Evolutionary conservation across 2,888 invertebrate species (phyloP).

Genomic region (Troides helena): DNA sequence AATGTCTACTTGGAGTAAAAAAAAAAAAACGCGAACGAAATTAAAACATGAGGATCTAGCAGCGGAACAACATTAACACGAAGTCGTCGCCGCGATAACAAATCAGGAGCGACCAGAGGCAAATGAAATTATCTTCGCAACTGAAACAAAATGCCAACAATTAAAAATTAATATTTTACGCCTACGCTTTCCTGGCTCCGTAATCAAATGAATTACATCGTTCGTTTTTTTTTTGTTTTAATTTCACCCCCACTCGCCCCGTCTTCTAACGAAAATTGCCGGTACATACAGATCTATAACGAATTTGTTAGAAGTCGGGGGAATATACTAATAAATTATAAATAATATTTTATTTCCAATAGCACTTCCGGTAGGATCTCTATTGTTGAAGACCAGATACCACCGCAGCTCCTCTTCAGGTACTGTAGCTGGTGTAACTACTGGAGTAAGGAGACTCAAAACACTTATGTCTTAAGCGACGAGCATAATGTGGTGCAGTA

Average conservation of each 20-base stretch:
- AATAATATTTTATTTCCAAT: no score
- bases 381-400: no score
- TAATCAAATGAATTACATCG: constrained; percentile 25
- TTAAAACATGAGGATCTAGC: constrained; percentile 35
- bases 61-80: constrained; percentile 38
- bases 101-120: constrained; percentile 35
- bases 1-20: no score
- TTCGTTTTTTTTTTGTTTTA: constrained; percentile 6
- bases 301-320: no score
- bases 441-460: no score
- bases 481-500: no score
- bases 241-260: constrained; percentile 6
- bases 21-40: constrained; percentile 22
- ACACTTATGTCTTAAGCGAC: no score
- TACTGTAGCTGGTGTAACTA: no score
- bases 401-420: no score
- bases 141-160: constrained; percentile 40
- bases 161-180: constrained; percentile 43
- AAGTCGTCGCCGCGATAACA: constrained; percentile 38
- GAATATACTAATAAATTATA: no score
- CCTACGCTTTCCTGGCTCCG: constrained; percentile 28
- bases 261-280: not conserved
- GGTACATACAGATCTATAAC: no score
- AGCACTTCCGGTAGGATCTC: no score
- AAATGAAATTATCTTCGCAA: constrained; percentile 41